These are phyloP conservation scores for Apodemia duryi DNA, from an alignment of 2,888 invertebrate species.

Conservation along the genomic window DNA sequence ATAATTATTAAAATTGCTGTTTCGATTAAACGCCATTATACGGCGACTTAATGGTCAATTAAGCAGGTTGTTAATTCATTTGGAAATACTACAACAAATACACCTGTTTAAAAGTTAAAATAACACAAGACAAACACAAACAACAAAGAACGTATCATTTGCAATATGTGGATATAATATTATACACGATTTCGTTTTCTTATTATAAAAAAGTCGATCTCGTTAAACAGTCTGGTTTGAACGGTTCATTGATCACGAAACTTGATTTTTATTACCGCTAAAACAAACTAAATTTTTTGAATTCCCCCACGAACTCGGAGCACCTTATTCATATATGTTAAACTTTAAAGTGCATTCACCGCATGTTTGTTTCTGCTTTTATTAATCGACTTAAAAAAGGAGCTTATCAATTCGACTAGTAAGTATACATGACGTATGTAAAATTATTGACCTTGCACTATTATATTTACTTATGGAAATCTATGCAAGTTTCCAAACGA, in stretches of 20 bases:
- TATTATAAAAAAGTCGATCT: background rate
- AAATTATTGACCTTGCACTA: no score
- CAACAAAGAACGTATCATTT: background rate
- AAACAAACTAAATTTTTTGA: constrained; percentile 5
- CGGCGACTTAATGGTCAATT: background rate
- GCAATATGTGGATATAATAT: background rate
- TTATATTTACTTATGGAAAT: no score
- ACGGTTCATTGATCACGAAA: constrained; percentile 14
- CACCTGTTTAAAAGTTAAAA: background rate
- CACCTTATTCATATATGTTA: background rate
- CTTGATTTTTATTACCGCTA: constrained; percentile 9
- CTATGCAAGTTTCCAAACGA: no score
- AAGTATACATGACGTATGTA: no score
- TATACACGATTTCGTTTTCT: background rate
- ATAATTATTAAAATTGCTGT: no score
- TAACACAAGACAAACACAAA: background rate
- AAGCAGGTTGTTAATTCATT: background rate
- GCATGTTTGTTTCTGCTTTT: background rate
- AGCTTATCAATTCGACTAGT: no score
- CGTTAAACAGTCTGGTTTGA: constrained; percentile 10
- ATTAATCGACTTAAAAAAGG: background rate
- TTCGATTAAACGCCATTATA: background rate
- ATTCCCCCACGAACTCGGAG: background rate
- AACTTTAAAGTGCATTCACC: constrained; percentile 6
- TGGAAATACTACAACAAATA: background rate